These are phyloP conservation scores for Mormyrops boulengeri DNA, from an alignment of 2,797 vertebrate genomes.

Conservation along the genomic window DNA sequence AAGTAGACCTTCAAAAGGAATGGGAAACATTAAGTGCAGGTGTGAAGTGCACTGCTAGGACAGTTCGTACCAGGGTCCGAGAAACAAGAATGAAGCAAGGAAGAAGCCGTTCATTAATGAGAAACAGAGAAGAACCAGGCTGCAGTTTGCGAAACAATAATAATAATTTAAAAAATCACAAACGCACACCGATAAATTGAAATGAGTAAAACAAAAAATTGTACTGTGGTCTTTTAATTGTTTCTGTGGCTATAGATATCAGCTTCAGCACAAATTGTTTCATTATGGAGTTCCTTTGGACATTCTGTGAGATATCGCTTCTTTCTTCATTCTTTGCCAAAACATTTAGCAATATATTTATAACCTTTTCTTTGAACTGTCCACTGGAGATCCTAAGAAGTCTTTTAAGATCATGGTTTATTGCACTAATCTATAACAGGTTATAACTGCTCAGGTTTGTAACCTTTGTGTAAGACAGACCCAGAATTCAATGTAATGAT, in stretches of 20 bases:
- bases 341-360: not conserved
- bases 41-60: not conserved
- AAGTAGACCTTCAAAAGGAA: not conserved
- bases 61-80: not conserved
- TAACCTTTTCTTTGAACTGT: not conserved
- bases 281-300: not conserved
- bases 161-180: not conserved
- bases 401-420: not conserved
- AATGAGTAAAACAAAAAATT: not conserved
- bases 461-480: not conserved
- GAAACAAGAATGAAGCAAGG: not conserved
- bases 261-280: not conserved
- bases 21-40: not conserved
- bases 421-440: not conserved
- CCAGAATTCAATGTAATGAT: not conserved
- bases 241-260: not conserved
- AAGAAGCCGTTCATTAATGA: not conserved
- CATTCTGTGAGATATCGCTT: not conserved
- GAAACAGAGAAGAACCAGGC: not conserved
- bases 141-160: not conserved
- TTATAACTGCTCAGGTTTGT: not conserved
- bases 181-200: not conserved
- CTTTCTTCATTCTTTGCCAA: not conserved
- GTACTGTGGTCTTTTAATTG: not conserved
- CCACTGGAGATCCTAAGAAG: not conserved